Base-by-base conservation (phyloP, 2,888 invertebrate species). In the Rhamphomyia laevipes region DNA sequence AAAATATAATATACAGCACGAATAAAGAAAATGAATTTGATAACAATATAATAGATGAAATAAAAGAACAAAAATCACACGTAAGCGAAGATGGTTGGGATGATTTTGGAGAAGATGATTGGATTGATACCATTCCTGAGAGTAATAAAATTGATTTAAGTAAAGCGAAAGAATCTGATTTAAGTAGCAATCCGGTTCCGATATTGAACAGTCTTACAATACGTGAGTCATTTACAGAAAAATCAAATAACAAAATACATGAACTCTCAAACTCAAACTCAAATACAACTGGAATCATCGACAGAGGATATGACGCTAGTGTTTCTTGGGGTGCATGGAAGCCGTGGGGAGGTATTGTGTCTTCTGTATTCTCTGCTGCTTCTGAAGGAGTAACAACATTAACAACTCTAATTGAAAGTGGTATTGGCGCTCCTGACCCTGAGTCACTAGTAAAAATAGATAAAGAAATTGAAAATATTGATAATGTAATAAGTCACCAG, bases 401-500 rank as follows among this genome's bases (percentile, higher is more conserved):
- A 46, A 88, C 88, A 4, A 81, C 71, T 55, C 86, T 87, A 59
- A 85, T 92, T 31, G 92, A 92, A 73, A 79, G 80, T 38, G 78
- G 85, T 13, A 83, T 94, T 33, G 91, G 90, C 4, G 84, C 84
- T 0, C 89, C 91, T 1, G 80, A 86, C 59, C 88, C 92, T 0
- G 84, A 82, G 62, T 84, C 89, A 61, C 60, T 90, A 49, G 88
- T 84, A 0, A 73, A 74, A 53, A 68, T 73, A 37, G 66, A 64
- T 56, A 48, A 51, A n/a, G 45, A 54, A 30, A 40, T 51, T 43
- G 44, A 61, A 48, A 63, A 58, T 41, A 61, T 61, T 30, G 62
- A 60, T 33, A 53, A 51, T 42, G 41, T 48, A 15, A 54, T 47
- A 15, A 48, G 44, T 31, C 38, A 51, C 17, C 18, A 46, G 31